phyloP scores from a whole-genome alignment of 2,113 vertebrate species.

The Zeus faber region DNA sequence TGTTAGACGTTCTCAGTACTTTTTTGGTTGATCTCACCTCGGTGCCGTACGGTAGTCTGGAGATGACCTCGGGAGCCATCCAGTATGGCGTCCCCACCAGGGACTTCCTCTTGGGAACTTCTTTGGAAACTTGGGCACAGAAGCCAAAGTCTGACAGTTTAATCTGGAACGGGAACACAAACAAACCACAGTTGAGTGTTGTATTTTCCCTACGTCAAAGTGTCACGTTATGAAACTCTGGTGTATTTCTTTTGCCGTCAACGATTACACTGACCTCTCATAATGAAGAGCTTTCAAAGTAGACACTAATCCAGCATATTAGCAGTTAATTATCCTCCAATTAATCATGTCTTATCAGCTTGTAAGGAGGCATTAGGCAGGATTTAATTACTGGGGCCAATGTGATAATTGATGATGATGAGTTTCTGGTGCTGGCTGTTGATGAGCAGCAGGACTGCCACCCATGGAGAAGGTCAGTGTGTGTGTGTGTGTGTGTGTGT shows the following conservation, averaged over 20 bases:
- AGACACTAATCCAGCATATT: constrained; percentile 53
- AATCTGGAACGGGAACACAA: constrained; percentile 75
- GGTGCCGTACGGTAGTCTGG: constrained; percentile 93
- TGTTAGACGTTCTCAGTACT: too few relatives aligned
- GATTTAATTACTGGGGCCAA: constrained; percentile 65
- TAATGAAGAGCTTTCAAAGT: constrained; percentile 38
- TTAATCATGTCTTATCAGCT: constrained; percentile 65
- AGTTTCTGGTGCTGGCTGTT: constrained; percentile 52
- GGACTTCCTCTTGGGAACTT: constrained; percentile 96
- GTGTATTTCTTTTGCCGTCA: neutral
- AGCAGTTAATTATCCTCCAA: constrained; percentile 54
- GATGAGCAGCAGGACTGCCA: constrained; percentile 29
- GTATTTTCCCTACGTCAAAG: constrained; percentile 13
- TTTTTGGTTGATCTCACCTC: too few relatives aligned
- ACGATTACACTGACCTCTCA: constrained; percentile 35
- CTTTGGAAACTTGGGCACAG: constrained; percentile 98
- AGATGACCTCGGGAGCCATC: constrained; percentile 98
- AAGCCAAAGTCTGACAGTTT: constrained; percentile 98
- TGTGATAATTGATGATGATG: constrained; percentile 61
- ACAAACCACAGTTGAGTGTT: neutral
- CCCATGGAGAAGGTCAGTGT: constrained; percentile 38
- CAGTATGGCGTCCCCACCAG: constrained; percentile 96
- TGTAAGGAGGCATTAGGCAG: constrained; percentile 58
- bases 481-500: constrained; percentile 18
- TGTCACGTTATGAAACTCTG: neutral